These are phyloP conservation scores for Fregata magnificens DNA, from an alignment of 2,113 vertebrate genomes.

Conservation along the genomic window DNA sequence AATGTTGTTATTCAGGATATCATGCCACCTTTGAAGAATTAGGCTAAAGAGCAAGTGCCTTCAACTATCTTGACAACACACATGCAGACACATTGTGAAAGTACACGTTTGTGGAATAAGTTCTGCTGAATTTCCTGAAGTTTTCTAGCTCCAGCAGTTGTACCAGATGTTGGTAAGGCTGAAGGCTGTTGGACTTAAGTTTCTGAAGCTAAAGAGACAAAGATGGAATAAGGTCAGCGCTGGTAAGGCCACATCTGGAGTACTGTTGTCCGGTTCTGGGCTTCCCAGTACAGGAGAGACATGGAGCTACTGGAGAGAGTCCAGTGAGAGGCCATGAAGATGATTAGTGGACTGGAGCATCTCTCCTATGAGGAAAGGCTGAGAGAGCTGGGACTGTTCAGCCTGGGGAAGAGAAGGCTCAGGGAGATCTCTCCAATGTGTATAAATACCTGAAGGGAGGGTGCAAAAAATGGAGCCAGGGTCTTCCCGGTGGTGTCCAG, in stretches of 20 bases:
- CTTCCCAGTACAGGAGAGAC: not conserved
- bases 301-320: not conserved
- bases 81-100: not conserved
- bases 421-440: too few species aligned
- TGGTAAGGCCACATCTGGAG: not conserved
- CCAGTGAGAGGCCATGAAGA: not conserved
- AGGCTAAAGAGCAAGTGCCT: not conserved
- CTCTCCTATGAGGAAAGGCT: not conserved
- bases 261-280: not conserved
- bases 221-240: not conserved
- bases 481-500: not conserved
- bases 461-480: not conserved
- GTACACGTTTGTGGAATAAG: not conserved
- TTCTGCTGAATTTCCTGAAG: not conserved
- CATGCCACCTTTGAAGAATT: not conserved
- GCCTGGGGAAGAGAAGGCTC: not conserved
- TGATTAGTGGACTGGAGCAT: not conserved
- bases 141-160: not conserved
- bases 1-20: not conserved
- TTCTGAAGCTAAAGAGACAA: not conserved
- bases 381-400: not conserved
- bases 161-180: not conserved
- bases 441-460: not conserved
- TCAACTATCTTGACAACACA: not conserved
- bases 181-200: not conserved